Conservation (phyloP, 2,113 vertebrate species). For the Pao palembangensis region DNA sequence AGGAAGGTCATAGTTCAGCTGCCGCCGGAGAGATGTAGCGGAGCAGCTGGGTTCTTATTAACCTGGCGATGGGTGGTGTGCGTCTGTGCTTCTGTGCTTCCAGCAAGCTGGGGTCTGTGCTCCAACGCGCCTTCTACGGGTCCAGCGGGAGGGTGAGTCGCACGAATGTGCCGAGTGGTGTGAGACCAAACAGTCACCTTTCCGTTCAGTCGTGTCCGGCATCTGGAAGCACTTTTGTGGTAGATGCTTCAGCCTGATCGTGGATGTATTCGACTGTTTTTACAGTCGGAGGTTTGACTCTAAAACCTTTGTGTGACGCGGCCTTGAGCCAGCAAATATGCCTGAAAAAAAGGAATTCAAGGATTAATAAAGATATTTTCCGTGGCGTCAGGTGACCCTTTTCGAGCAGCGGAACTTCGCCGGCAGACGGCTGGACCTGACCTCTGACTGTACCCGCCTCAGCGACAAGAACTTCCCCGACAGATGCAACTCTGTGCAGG, state of each 20-base stretch:
- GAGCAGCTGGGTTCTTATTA: too few relatives aligned
- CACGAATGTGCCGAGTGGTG: neutral
- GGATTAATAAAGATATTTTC: neutral
- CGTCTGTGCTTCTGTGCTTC: conserved; percentile 34
- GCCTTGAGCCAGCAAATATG: too few relatives aligned
- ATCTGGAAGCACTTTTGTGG: too few relatives aligned
- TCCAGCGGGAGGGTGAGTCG: conserved; percentile 78
- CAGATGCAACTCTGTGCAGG: conserved; percentile 80
- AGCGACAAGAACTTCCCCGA: conserved; percentile 78
- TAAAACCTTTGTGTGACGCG: too few relatives aligned
- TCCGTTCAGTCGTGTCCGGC: too few relatives aligned
- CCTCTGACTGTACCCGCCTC: conserved; percentile 69
- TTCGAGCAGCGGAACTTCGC: conserved; percentile 79
- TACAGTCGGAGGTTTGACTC: too few relatives aligned
- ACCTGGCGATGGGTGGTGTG: too few relatives aligned
- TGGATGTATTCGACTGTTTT: too few relatives aligned
- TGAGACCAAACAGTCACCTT: too few relatives aligned
- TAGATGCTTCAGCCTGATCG: too few relatives aligned
- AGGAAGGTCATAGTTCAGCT: too few relatives aligned
- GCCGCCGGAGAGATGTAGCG: too few relatives aligned
- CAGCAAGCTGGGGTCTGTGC: conserved; percentile 82
- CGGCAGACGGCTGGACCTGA: conserved; percentile 74
- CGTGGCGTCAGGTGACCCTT: conserved; percentile 73
- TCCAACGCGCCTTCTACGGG: conserved; percentile 81
- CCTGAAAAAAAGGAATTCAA: neutral